Evolutionary conservation across 1,140 invertebrate species (phyloP), one percentile per base, ranked within the genome.

Genomic region (Tetramorium simillimum): DNA sequence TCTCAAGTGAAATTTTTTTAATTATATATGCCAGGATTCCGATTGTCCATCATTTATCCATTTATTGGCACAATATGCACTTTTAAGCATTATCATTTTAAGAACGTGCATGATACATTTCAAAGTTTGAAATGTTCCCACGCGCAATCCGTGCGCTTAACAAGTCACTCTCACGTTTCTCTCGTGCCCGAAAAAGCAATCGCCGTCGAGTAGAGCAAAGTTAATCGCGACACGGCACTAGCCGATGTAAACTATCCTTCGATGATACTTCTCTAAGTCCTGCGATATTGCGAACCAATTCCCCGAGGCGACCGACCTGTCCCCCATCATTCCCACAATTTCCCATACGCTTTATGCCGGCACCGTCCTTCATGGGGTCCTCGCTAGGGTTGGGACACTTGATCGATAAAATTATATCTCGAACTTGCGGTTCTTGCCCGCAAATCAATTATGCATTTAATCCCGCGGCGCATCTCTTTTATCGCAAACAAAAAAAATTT

Each of bases 231-330:
- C 90, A 88, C 91, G 92, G 91, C 87, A 88, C 90, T 90, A 84
- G 86, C 75, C 86, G 92, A 94, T 94, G 94, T 92, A 93, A 94
- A 94, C 93, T 90, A 94, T 92, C 91, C 92, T 92, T 93, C 92
- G 92, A 94, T 93, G 93, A 92, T 93, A 76, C 92, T 93, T 91
- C 86, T 85, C 86, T 81, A 88, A 89, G 89, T 91, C 89, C 88
- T 85, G 78, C 67, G 90, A 92, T 86, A 91, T 92, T 91, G 88
- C 88, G 88, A 91, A 90, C 89, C 92, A 94, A 94, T 94, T 91
- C 92, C 93, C 93, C 76, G 91, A 92, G 92, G 93, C 93, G 87
- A 85, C 70, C 85, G 70, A 87, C 89, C 84, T 89, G 84, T 91
- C 87, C 90, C 90, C 84, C 82, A 58, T 85, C 85, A 88, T 89